Evolutionary conservation across 2,888 invertebrate genomes (phyloP).

Genomic region (Archips xylosteana): DNA sequence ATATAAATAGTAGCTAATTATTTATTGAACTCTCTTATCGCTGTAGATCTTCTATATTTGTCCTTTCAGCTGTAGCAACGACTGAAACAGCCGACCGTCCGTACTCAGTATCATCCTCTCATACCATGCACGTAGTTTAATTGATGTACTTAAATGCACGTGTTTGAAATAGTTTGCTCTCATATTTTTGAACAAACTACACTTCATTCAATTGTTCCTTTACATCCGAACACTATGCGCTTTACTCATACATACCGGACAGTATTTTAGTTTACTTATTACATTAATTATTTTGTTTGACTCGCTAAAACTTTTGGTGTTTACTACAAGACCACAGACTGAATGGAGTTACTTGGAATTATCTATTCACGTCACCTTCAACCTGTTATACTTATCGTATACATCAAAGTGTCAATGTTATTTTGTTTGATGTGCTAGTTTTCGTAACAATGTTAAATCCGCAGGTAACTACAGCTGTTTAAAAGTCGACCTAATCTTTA

Average conservation of each 20-base stretch:
- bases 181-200: conserved; percentile 58
- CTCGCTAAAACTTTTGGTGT: conserved; percentile 40
- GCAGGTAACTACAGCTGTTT: conserved; percentile 96
- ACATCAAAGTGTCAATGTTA: conserved; percentile 36
- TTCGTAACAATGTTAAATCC: conserved; percentile 73
- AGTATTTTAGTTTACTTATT: conserved; percentile 68
- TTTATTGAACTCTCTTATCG: not conserved
- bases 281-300: conserved; percentile 55
- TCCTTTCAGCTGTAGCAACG: conserved; percentile 29
- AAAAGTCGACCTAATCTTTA: conserved; percentile 94
- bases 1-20: conserved; percentile 7
- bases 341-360: conserved; percentile 85
- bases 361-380: conserved; percentile 57
- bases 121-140: conserved; percentile 67
- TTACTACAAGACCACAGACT: conserved; percentile 83
- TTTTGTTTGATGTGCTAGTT: conserved; percentile 39
- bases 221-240: conserved; percentile 79
- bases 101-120: conserved; percentile 59
- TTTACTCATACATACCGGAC: conserved; percentile 83
- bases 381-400: conserved; percentile 49
- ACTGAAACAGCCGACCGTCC: conserved; percentile 42
- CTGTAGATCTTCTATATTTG: conserved; percentile 4
- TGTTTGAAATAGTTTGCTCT: conserved; percentile 60
- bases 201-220: conserved; percentile 62
- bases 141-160: conserved; percentile 61